These are phyloP conservation scores for Lepilemur septentrionalis DNA, from an alignment of 2,797 vertebrate genomes.

Conservation along the genomic window DNA sequence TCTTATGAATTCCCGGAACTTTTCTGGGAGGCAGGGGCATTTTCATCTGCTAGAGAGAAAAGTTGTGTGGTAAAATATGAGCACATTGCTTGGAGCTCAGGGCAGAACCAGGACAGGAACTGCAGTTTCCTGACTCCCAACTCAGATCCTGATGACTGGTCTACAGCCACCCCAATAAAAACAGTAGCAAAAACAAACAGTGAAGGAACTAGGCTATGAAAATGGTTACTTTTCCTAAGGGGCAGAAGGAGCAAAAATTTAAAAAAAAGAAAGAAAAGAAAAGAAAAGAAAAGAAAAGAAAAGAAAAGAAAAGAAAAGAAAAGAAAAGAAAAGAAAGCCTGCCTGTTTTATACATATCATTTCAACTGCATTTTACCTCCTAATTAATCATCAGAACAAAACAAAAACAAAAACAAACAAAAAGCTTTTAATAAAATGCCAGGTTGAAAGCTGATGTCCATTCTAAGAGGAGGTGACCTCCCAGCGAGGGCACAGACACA, in stretches of 20 bases:
- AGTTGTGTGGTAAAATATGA: not conserved
- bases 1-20: not conserved
- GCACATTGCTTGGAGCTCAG: not conserved
- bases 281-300: no score
- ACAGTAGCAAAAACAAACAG: constrained; percentile 47
- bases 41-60: not conserved
- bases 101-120: not conserved
- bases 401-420: not conserved
- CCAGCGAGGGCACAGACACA: not conserved
- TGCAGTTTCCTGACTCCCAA: not conserved
- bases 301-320: not conserved
- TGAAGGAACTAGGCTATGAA: not conserved
- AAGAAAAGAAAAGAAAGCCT: no score
- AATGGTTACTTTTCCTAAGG: not conserved
- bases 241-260: not conserved
- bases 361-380: not conserved
- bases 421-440: not conserved
- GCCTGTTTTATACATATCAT: not conserved
- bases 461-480: not conserved
- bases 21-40: not conserved
- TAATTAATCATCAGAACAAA: not conserved
- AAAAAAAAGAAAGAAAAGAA: not conserved
- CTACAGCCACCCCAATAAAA: not conserved
- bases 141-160: not conserved
- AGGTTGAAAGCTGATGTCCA: not conserved